Percentiles rank a stretch among this genome's conserved stretches.
These are phyloP conservation scores for Clamator glandarius DNA, from an alignment of 2,797 vertebrate species.

Conservation along the genomic window DNA sequence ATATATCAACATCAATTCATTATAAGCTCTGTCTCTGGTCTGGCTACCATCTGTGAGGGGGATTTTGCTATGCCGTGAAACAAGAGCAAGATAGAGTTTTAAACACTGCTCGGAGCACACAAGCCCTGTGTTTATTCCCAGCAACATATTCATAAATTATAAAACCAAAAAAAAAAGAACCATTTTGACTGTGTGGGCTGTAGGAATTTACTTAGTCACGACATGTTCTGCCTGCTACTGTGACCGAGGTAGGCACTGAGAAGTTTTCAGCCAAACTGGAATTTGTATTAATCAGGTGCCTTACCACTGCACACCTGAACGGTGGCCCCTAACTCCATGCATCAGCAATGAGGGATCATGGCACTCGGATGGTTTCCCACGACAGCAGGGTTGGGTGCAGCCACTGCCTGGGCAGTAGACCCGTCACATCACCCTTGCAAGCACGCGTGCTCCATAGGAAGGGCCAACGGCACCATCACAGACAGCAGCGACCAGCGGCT, in stretches of 20 bases:
- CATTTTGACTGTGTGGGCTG: neutral
- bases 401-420: neutral
- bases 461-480: neutral
- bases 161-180: neutral
- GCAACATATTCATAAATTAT: neutral
- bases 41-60: neutral
- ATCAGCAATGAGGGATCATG: neutral
- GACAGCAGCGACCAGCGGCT: neutral
- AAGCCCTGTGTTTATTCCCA: slow-evolving; percentile 3
- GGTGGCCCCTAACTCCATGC: fast-evolving
- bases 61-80: neutral
- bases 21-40: neutral
- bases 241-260: neutral
- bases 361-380: neutral
- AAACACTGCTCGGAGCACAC: neutral
- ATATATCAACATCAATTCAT: neutral
- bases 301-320: neutral
- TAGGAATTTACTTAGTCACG: neutral
- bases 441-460: fast-evolving
- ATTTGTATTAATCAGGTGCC: neutral
- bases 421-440: neutral
- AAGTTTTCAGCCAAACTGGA: neutral
- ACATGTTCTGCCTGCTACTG: neutral
- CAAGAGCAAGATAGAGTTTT: neutral
- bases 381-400: neutral